A percentile compares a stretch with the other conserved stretches of the same genome.
Conservation (phyloP, 2,113 vertebrate genomes). For the Entomyzon cyanotis region DNA sequence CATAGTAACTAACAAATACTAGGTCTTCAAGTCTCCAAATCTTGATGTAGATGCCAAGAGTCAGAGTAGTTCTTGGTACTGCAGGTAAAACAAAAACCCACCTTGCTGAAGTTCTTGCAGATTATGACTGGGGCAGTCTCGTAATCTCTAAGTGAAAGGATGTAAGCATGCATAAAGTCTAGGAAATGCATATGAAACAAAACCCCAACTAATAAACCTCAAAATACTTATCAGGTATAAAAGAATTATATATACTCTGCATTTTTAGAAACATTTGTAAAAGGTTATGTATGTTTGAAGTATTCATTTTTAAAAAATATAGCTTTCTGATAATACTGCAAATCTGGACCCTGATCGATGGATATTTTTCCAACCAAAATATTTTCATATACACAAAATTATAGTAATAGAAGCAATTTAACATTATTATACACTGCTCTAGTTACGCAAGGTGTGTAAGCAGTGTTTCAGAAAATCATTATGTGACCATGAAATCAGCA, state of each 20-base stretch:
- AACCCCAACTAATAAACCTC: not conserved
- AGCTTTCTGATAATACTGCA: not conserved
- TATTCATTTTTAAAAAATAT: not conserved
- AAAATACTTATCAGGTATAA: not conserved
- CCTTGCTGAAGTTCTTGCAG: not conserved
- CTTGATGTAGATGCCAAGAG: not conserved
- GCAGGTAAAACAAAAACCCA: not conserved
- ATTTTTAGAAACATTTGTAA: not conserved
- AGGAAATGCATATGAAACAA: not conserved
- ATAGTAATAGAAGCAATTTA: not conserved
- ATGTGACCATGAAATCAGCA: not conserved
- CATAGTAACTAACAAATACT: not conserved
- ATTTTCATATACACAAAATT: not conserved
- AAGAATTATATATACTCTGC: not conserved
- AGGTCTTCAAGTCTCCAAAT: not conserved
- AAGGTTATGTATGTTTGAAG: not conserved
- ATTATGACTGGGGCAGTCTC: not conserved
- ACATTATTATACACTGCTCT: not conserved
- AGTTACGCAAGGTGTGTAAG: not conserved
- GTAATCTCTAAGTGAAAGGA: not conserved
- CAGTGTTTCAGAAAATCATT: not conserved
- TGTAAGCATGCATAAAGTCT: fast-evolving
- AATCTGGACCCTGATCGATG: not conserved
- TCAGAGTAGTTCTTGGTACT: not conserved
- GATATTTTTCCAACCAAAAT: not conserved